Conservation (phyloP, 2,797 vertebrate genomes). For the Gambusia yucatana region DNA sequence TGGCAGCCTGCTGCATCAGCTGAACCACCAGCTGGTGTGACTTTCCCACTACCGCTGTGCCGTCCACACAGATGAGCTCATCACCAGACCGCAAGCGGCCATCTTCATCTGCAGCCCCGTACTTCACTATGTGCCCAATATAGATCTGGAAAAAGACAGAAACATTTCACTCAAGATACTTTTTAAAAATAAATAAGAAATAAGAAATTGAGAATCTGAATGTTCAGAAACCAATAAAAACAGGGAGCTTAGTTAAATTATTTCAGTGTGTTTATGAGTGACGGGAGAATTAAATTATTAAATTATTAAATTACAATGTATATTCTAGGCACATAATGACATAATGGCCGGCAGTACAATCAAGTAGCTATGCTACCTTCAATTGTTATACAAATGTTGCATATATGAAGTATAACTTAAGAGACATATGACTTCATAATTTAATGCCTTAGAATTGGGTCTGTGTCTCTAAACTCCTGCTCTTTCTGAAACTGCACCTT, state of each 20-base stretch:
- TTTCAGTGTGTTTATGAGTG: neutral
- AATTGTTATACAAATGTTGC: too few species aligned
- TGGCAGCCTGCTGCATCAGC: constrained; percentile 99
- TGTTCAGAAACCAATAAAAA: neutral
- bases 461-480: too few species aligned
- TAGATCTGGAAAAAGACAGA: constrained; percentile 86
- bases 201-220: neutral
- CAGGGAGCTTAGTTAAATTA: neutral
- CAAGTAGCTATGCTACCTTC: too few species aligned
- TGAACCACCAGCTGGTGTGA: constrained; percentile 98
- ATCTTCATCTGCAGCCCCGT: constrained; percentile 95
- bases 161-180: neutral
- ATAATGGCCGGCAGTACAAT: too few species aligned
- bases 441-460: too few species aligned
- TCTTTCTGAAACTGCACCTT: too few species aligned
- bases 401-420: too few species aligned
- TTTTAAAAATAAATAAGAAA: neutral
- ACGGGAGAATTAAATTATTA: neutral
- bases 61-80: constrained; percentile 97
- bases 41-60: constrained; percentile 96
- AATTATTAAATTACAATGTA: too few species aligned
- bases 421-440: too few species aligned
- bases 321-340: too few species aligned
- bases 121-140: constrained; percentile 97
- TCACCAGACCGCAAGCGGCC: constrained; percentile 96